Evolutionary conservation across 1,140 invertebrate genomes (phyloP), one percentile per base, ranked within the genome.

Genomic region (Phortica variegata): DNA sequence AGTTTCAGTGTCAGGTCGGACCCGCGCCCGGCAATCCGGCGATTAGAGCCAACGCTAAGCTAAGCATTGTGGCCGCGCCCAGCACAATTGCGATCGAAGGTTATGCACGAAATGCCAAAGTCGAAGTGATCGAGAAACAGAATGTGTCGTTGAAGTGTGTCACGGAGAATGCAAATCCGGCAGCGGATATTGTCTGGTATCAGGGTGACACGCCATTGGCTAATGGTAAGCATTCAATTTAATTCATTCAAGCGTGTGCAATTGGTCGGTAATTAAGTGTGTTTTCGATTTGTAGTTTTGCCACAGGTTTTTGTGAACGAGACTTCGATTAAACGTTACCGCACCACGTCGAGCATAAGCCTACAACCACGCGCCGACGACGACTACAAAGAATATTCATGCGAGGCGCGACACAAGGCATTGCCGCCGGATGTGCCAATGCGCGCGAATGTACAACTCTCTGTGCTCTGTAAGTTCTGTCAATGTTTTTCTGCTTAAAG

Each of bases 1-100:
- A 92, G 74, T 96, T 88, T 78, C 91, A 95, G 80, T 96, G 93
- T 78, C 93, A 96, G 80, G 92, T 95, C 43, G 90, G 90, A 36
- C 91, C 90, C 2, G 79, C 83, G 0, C 79, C 83, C 47, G 79
- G 82, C 54, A 85, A 88, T 72, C 89, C 89, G 59, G 83, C 89
- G 21, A 93, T 95, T 49, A 79, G 91, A 45, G 88, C 90, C 42
- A 90, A 90, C 71, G 90, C 90, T 9, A 82, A 84, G 48, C 82
- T 95, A 36, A 87, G 83, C 63, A 91, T 95, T 56, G 85, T 93
- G 91, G 92, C 91, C 6, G 90, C 90, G 1, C 92, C 92, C 0
- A 87, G 85, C n/a, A 84, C 85, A 1, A 89, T 95, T 40, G 87
- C 91, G 59, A 91, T 95, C 45, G 81, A 85, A 15, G 87, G 87